Evolutionary conservation across 2,888 invertebrate genomes (phyloP).

Genomic region (Microctonus aethiopoides): DNA sequence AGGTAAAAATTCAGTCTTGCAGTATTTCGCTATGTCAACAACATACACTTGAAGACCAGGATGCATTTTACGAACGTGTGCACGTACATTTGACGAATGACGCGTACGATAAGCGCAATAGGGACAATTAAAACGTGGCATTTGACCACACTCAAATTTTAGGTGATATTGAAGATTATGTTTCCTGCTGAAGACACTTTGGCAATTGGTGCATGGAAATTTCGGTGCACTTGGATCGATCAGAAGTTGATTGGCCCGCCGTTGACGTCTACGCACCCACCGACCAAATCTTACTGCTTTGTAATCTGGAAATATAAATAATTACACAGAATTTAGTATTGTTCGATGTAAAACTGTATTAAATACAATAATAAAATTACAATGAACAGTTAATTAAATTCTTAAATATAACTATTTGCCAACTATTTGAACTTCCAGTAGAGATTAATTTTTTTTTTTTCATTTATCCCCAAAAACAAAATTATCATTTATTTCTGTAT

Average conservation of each 20-base stretch:
- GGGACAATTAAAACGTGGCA: slow-evolving; percentile 56
- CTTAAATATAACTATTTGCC: not conserved
- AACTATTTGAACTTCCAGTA: not conserved
- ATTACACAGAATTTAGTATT: not conserved
- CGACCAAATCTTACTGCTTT: not conserved
- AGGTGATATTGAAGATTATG: slow-evolving; percentile 52
- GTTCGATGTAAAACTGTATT: not conserved
- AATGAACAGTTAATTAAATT: not conserved
- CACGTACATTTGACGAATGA: slow-evolving; percentile 53
- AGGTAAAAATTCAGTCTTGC: slow-evolving; percentile 20
- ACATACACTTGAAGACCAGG: slow-evolving; percentile 47
- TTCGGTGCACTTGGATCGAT: slow-evolving; percentile 35
- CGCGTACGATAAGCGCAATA: slow-evolving; percentile 53
- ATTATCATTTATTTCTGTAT: not conserved
- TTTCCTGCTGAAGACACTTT: slow-evolving; percentile 50
- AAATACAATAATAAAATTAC: not conserved
- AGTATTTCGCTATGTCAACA: slow-evolving; percentile 44
- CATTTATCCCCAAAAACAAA: not conserved
- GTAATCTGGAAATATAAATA: slow-evolving; percentile 23
- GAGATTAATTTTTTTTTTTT: not conserved
- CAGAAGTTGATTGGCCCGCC: slow-evolving; percentile 14
- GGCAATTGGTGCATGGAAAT: slow-evolving; percentile 49
- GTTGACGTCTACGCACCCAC: slow-evolving; percentile 20
- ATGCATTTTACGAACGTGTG: slow-evolving; percentile 53
- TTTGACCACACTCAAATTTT: slow-evolving; percentile 54